Conservation (phyloP, 2,113 vertebrate genomes). For the Cyprichromis sp. region DNA sequence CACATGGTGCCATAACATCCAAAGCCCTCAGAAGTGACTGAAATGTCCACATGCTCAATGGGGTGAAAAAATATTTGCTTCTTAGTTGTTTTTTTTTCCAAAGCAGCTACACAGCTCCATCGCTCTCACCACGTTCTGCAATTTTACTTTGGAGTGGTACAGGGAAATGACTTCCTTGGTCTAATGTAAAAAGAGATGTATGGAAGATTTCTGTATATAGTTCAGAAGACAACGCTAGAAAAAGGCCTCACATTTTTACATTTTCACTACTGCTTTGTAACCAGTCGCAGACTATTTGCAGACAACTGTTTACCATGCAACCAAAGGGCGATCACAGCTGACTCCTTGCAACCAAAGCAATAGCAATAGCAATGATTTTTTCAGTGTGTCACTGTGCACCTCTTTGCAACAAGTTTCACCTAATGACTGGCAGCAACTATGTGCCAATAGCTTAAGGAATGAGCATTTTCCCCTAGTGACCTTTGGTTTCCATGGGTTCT, state of each 20-base stretch:
- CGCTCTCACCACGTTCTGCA: not conserved
- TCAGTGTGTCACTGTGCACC: not conserved
- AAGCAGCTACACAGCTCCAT: not conserved
- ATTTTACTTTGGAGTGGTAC: not conserved
- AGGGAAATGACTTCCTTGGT: not conserved
- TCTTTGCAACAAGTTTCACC: not conserved
- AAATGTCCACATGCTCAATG: not conserved
- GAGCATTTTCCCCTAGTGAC: not conserved
- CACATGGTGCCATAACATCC: not conserved
- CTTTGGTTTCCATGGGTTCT: not conserved
- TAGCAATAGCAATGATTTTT: not conserved
- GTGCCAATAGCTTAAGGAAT: not conserved
- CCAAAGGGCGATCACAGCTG: too few relatives aligned
- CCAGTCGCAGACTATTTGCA: not conserved
- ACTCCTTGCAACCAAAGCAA: not conserved
- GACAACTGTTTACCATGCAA: not conserved
- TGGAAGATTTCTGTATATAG: not conserved
- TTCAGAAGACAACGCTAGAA: not conserved
- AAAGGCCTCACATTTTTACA: not conserved
- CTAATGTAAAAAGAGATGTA: not conserved
- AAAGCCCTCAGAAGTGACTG: not conserved
- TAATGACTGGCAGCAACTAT: not conserved
- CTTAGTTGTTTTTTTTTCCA: accelerated
- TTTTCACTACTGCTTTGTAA: not conserved
- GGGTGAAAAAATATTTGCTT: not conserved